A percentile compares a stretch with the other conserved stretches of the same genome.
phyloP scores from a whole-genome alignment of 2,888 invertebrate species.

The Crocallis elinguaria region DNA sequence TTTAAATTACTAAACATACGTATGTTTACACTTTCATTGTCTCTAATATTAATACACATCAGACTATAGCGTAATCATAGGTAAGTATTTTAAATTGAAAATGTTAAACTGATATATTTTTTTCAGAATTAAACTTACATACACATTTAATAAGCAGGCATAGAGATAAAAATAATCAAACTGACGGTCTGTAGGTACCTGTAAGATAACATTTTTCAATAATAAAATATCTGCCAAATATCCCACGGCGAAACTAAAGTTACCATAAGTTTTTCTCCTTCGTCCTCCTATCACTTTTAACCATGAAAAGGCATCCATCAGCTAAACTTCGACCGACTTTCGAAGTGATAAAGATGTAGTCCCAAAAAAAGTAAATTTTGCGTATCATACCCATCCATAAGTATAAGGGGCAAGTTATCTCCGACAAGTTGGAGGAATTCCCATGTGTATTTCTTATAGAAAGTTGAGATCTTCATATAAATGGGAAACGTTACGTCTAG shows the following conservation, averaged over 20 bases:
- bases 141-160: too few relatives aligned
- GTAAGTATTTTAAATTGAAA: too few relatives aligned
- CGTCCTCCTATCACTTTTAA: constrained; percentile 14
- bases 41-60: too few relatives aligned
- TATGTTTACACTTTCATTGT: too few relatives aligned
- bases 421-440: constrained; percentile 42
- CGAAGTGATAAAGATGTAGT: constrained; percentile 28
- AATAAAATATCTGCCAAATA: too few relatives aligned
- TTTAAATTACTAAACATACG: too few relatives aligned
- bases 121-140: too few relatives aligned
- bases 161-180: too few relatives aligned
- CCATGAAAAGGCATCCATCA: constrained; percentile 27
- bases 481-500: constrained; percentile 67
- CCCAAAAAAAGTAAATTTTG: constrained; percentile 34
- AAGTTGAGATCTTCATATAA: constrained; percentile 72
- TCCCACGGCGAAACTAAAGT: constrained; percentile 5
- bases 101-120: too few relatives aligned
- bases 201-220: too few relatives aligned
- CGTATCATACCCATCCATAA: constrained; percentile 33
- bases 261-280: constrained; percentile 11
- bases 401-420: constrained; percentile 34
- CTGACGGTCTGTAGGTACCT: too few relatives aligned
- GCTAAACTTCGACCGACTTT: constrained; percentile 23
- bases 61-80: too few relatives aligned
- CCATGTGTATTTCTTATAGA: constrained; percentile 46